Percentiles rank a stretch among this genome's conserved stretches.
These are phyloP conservation scores for Glaucidium brasilianum DNA, from an alignment of 2,113 vertebrate species.

Conservation along the genomic window DNA sequence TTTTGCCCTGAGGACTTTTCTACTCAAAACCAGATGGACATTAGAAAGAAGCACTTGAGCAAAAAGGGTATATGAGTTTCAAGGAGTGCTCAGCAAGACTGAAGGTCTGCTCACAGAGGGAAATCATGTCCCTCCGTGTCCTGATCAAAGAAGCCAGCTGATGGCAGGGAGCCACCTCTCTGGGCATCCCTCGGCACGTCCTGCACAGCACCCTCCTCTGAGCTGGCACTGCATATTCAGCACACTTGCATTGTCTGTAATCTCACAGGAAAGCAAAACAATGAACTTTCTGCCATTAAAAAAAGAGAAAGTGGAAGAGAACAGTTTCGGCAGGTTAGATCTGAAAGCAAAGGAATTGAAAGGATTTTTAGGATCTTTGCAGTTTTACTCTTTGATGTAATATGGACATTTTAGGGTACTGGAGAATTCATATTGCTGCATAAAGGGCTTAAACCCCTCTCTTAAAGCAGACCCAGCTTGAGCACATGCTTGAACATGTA, in stretches of 20 bases:
- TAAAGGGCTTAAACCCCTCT: not conserved
- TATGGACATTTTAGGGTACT: not conserved
- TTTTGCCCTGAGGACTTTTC: not conserved
- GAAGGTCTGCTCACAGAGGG: not conserved
- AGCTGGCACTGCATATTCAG: not conserved
- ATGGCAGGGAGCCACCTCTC: not conserved
- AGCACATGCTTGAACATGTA: not conserved
- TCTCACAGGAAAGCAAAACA: not conserved
- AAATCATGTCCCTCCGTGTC: not conserved
- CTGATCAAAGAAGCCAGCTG: not conserved
- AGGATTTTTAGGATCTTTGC: not conserved
- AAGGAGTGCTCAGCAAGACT: not conserved
- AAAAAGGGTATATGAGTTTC: not conserved
- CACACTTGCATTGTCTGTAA: not conserved
- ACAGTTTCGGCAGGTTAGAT: not conserved
- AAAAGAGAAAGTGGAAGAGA: not conserved
- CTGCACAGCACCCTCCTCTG: accelerated
- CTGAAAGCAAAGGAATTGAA: not conserved
- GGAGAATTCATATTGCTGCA: not conserved
- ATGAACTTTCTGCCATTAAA: accelerated
- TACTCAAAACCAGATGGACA: not conserved
- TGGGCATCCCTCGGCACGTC: not conserved
- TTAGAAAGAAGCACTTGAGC: not conserved
- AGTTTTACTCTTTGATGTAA: not conserved
- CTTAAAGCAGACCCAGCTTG: not conserved